Conservation (phyloP, 2,113 vertebrate species). For the Cynopterus brachyotis region DNA sequence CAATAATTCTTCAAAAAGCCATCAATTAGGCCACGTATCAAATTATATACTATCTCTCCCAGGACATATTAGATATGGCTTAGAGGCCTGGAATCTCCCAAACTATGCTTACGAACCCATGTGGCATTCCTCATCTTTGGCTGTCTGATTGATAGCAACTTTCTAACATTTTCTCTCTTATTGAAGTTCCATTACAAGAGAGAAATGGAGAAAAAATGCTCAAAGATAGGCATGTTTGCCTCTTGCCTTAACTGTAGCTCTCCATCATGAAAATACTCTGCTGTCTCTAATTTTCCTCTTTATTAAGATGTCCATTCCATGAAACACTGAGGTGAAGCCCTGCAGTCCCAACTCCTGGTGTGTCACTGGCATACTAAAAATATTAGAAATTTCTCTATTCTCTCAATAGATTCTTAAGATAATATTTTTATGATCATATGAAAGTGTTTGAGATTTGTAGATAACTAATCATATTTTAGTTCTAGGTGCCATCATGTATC, state of each 20-base stretch:
- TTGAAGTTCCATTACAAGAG: neutral
- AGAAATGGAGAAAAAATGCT: neutral
- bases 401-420: neutral
- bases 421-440: neutral
- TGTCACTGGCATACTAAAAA: neutral
- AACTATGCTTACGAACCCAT: fast-evolving
- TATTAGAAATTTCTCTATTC: neutral
- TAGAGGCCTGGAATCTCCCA: neutral
- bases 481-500: neutral
- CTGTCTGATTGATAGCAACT: neutral
- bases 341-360: neutral
- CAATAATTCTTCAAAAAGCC: neutral
- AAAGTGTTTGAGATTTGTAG: neutral
- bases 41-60: neutral
- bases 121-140: neutral
- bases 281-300: neutral
- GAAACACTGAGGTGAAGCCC: neutral
- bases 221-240: neutral
- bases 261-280: neutral
- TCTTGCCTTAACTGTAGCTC: neutral
- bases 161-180: neutral
- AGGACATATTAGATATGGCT: neutral
- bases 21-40: neutral
- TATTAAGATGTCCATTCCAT: neutral
- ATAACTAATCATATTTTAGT: neutral